A percentile compares a stretch with the other conserved stretches of the same genome.
Conservation (phyloP, 2,888 invertebrate species). For the Automeris io region DNA sequence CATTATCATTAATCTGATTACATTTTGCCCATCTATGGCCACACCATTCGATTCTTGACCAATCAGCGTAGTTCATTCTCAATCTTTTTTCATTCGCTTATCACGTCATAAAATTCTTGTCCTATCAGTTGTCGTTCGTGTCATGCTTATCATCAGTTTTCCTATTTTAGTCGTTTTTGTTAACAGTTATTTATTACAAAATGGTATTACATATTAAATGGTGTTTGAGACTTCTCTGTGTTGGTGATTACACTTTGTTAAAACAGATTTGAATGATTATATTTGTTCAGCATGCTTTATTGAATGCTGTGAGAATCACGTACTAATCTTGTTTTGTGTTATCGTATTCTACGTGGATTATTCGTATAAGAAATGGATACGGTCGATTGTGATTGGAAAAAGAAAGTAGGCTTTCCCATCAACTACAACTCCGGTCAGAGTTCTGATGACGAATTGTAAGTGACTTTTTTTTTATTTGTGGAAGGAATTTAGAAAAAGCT, state of each 20-base stretch:
- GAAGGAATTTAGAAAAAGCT: no score
- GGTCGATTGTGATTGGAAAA: slow-evolving; percentile 68
- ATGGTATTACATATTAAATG: slow-evolving; percentile 1
- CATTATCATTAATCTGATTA: no score
- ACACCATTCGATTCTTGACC: no score
- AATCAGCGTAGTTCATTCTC: no score
- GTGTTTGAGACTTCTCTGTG: slow-evolving; percentile 19
- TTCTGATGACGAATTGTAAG: slow-evolving; percentile 71
- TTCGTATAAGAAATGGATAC: slow-evolving; percentile 57
- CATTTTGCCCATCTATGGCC: no score
- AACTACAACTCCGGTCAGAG: slow-evolving; percentile 68
- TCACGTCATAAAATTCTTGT: no score
- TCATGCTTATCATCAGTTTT: no score
- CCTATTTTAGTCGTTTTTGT: no score
- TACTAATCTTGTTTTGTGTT: slow-evolving; percentile 16
- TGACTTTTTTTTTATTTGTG: no score
- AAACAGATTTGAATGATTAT: slow-evolving; percentile 13
- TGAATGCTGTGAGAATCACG: slow-evolving; percentile 16
- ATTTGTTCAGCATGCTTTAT: slow-evolving; percentile 9
- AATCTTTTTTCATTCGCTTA: no score
- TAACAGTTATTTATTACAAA: background rate
- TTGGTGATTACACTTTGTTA: slow-evolving; percentile 21
- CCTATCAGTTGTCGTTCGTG: no score
- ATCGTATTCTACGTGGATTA: slow-evolving; percentile 20
- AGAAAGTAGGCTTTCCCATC: slow-evolving; percentile 63